Evolutionary conservation across 92 coral and sea anemone species (phyloP).

Genomic region (Epizoanthus fatuus): DNA sequence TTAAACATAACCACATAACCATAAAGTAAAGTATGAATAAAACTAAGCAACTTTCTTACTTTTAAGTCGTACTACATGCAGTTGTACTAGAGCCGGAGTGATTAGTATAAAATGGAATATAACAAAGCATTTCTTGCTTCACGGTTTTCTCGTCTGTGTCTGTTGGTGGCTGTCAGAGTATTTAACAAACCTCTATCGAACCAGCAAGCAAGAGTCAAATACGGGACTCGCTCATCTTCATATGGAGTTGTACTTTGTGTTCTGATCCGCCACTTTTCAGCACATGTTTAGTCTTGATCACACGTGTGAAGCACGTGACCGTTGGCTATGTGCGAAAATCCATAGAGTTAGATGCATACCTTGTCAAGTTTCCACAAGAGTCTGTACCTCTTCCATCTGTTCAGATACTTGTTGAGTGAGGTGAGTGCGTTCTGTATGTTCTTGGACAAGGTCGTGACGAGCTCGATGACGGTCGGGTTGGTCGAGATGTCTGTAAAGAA

Average conservation of each 20-base stretch:
- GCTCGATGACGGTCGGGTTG: slow-evolving; percentile 91
- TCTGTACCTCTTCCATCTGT: slow-evolving; percentile 96
- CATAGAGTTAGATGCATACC: slow-evolving; percentile 56
- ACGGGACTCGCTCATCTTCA: too few species aligned
- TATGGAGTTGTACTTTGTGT: too few species aligned
- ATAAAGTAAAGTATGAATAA: slow-evolving; percentile 8
- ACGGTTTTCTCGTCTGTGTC: too few species aligned
- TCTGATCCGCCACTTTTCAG: too few species aligned
- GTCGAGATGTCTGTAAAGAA: slow-evolving; percentile 98
- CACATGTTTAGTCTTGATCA: background rate
- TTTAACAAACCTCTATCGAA: too few species aligned
- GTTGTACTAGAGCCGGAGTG: too few species aligned
- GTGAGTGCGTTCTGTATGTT: slow-evolving; percentile 91
- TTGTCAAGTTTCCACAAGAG: slow-evolving; percentile 98
- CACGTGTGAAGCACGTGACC: background rate
- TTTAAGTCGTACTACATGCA: too few species aligned
- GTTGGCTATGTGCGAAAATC: background rate
- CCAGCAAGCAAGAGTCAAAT: too few species aligned
- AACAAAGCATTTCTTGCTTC: too few species aligned
- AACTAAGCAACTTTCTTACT: background rate
- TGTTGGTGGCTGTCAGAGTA: too few species aligned
- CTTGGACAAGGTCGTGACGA: slow-evolving; percentile 90
- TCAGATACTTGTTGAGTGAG: slow-evolving; percentile 91
- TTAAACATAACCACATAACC: slow-evolving; percentile 36
- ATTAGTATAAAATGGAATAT: too few species aligned